Conservation (phyloP, 2,888 invertebrate species). For the Caenorhabditis afra region DNA sequence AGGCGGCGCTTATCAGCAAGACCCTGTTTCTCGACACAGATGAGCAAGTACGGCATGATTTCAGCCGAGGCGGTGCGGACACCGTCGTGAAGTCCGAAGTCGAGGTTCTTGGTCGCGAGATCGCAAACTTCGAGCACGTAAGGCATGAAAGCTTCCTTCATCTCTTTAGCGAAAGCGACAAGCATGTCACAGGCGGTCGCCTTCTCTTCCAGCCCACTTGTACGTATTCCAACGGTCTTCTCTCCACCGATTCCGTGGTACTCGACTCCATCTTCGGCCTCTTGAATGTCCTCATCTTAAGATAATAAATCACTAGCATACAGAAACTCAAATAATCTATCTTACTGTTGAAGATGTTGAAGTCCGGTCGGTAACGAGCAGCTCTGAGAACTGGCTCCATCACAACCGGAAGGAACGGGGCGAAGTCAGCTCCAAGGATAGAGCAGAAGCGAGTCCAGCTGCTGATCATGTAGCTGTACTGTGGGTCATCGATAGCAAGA, state of each 20-base stretch:
- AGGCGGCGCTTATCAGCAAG: conserved; percentile 60
- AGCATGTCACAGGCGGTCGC: conserved; percentile 97
- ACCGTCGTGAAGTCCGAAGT: conserved; percentile 93
- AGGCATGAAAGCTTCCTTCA: conserved; percentile 87
- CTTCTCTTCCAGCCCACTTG: conserved; percentile 94
- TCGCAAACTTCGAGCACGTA: conserved; percentile 86
- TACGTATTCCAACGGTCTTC: conserved; percentile 91
- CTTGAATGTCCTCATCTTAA: conserved; percentile 84
- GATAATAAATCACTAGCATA: not conserved
- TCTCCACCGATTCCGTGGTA: conserved; percentile 54
- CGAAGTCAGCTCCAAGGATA: conserved; percentile 80
- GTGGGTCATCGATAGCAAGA: conserved; percentile 69
- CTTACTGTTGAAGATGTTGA: conserved; percentile 91
- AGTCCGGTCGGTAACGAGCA: conserved; percentile 93
- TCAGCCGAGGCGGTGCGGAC: conserved; percentile 95
- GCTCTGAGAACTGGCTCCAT: conserved; percentile 95
- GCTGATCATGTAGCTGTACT: conserved; percentile 95
- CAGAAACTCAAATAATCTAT: conserved; percentile 33
- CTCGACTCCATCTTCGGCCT: conserved; percentile 91
- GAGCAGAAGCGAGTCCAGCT: conserved; percentile 99
- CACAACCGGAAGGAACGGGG: conserved; percentile 93
- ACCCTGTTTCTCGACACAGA: conserved; percentile 88
- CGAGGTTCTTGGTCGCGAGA: conserved; percentile 87
- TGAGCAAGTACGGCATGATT: conserved; percentile 90
- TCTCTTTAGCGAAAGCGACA: conserved; percentile 93